phyloP scores from a whole-genome alignment of 2,113 vertebrate genomes.

The Salminus brasiliensis region DNA sequence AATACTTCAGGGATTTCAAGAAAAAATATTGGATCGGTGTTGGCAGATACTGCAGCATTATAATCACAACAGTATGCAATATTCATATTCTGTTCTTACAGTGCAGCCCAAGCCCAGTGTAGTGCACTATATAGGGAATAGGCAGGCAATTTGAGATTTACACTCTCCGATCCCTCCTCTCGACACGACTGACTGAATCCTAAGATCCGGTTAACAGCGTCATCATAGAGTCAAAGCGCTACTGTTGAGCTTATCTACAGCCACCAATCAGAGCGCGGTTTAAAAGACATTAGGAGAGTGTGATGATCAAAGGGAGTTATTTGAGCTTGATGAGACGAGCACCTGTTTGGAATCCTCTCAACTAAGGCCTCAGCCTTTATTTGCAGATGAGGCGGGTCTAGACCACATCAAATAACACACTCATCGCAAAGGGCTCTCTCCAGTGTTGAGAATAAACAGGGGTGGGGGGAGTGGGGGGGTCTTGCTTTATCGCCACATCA shows the following conservation, averaged over 20 bases:
- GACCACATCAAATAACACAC: constrained; percentile 49
- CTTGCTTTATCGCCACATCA: constrained; percentile 15
- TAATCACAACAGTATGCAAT: not conserved
- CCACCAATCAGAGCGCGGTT: constrained; percentile 25
- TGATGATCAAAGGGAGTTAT: constrained; percentile 44
- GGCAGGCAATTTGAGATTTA: constrained; percentile 6
- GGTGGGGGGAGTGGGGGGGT: not conserved
- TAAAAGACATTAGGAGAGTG: constrained; percentile 34
- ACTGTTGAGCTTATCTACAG: constrained; percentile 21
- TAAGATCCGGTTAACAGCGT: constrained; percentile 12
- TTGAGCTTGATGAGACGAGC: constrained; percentile 46
- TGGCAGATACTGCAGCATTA: no score
- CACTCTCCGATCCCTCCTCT: constrained; percentile 6
- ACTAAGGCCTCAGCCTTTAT: constrained; percentile 35
- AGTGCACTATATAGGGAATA: not conserved
- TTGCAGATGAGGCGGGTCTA: constrained; percentile 36
- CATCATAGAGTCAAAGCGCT: constrained; percentile 6
- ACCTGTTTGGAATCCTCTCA: constrained; percentile 43
- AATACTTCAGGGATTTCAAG: no score
- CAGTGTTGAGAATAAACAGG: constrained; percentile 1
- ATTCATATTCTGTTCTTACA: not conserved
- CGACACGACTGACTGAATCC: constrained; percentile 9
- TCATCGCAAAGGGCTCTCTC: constrained; percentile 45
- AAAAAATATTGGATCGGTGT: no score
- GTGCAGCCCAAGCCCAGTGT: not conserved